phyloP scores from a whole-genome alignment of 2,797 vertebrate species.

The Triplophysa yarkandensis region DNA sequence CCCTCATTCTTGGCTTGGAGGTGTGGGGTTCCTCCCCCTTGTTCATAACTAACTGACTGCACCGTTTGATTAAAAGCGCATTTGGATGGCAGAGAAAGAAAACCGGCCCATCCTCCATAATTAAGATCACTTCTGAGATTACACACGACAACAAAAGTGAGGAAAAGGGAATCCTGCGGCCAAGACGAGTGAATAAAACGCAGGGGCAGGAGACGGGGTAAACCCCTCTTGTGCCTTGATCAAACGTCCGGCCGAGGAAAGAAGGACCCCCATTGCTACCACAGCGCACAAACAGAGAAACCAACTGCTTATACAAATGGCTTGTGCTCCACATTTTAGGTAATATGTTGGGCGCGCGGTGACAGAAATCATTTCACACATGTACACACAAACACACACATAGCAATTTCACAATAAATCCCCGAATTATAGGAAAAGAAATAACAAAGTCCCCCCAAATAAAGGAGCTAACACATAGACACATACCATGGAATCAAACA shows the following conservation, averaged over 20 bases:
- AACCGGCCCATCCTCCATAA: slow-evolving; percentile 77
- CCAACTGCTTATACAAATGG: not conserved
- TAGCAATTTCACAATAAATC: slow-evolving; percentile 34
- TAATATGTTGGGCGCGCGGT: not conserved
- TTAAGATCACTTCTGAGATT: slow-evolving; percentile 85
- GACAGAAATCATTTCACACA: slow-evolving; percentile 22
- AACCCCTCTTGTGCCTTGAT: slow-evolving; percentile 65
- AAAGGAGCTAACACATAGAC: slow-evolving; percentile 43
- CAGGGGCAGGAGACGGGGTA: slow-evolving; percentile 72
- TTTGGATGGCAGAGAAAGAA: slow-evolving; percentile 62
- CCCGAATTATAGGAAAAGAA: slow-evolving; percentile 52
- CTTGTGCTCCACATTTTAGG: slow-evolving; percentile 8
- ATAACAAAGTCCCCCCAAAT: slow-evolving; percentile 52
- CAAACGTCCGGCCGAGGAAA: slow-evolving; percentile 66
- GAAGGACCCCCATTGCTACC: slow-evolving; percentile 47
- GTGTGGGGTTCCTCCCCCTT: slow-evolving; percentile 60
- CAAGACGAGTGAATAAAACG: slow-evolving; percentile 76
- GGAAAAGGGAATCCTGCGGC: slow-evolving; percentile 69
- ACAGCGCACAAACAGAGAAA: slow-evolving; percentile 7
- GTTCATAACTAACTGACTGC: slow-evolving; percentile 80
- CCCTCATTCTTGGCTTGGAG: slow-evolving; percentile 55
- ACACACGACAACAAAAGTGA: slow-evolving; percentile 78
- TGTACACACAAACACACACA: slow-evolving; percentile 1
- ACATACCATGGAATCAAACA: slow-evolving; percentile 35
- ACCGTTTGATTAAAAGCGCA: slow-evolving; percentile 75